Percentiles rank a stretch among this genome's conserved stretches.
Evolutionary conservation across 1,140 invertebrate genomes (phyloP).

Genomic region (Trichonephila clavipes): DNA sequence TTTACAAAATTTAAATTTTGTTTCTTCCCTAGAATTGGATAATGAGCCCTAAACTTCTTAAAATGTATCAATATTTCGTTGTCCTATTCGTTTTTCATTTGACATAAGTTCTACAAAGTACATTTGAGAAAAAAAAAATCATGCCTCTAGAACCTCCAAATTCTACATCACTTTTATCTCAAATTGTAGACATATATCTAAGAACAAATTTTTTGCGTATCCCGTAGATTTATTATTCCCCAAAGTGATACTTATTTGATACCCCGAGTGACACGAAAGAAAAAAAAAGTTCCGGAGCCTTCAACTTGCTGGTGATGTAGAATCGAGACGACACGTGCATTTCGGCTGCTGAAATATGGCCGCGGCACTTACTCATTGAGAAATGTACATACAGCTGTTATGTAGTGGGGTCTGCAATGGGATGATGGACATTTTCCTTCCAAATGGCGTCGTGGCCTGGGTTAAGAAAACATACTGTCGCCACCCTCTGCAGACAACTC

Average conservation of each 20-base stretch:
- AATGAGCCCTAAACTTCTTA: too few species aligned
- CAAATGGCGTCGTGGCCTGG: slow-evolving; percentile 13
- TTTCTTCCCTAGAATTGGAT: too few species aligned
- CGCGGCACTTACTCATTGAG: slow-evolving; percentile 29
- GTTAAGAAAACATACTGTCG: slow-evolving; percentile 39
- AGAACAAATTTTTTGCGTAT: background rate
- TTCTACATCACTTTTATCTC: background rate
- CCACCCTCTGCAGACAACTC: background rate
- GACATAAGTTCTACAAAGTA: too few species aligned
- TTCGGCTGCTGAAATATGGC: slow-evolving; percentile 16
- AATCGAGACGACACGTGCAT: background rate
- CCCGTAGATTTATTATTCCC: background rate
- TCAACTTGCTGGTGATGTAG: background rate
- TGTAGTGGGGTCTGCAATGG: background rate
- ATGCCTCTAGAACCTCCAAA: background rate
- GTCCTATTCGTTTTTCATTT: too few species aligned
- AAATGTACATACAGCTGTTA: slow-evolving; percentile 34
- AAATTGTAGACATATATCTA: background rate
- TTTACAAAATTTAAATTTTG: too few species aligned
- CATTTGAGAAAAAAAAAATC: too few species aligned
- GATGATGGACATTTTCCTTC: background rate
- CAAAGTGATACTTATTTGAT: background rate
- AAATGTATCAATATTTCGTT: too few species aligned
- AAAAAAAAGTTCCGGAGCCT: too few species aligned
- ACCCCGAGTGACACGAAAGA: background rate